Percentiles rank a stretch among this genome's conserved stretches.
Evolutionary conservation across 1,140 invertebrate species (phyloP).

Genomic region (Aporrectodea caliginosa): DNA sequence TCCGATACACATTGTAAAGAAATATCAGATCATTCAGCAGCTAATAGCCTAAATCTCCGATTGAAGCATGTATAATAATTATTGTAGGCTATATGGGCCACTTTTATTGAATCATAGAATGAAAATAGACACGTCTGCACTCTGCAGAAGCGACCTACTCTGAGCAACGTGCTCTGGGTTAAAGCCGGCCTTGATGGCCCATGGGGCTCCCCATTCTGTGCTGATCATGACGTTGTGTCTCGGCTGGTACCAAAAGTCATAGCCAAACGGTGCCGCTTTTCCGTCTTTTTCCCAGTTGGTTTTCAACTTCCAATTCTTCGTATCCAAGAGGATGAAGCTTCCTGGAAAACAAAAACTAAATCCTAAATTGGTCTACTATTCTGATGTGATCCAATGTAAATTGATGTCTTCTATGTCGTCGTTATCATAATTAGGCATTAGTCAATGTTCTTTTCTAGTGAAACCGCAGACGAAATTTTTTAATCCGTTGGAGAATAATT

Average conservation of each 20-base stretch:
- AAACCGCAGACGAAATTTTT: background rate
- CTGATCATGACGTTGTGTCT: constrained; percentile 84
- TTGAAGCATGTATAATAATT: no score
- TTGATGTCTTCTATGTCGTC: background rate
- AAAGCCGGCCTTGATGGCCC: constrained; percentile 75
- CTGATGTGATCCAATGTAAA: background rate
- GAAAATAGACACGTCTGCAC: no score
- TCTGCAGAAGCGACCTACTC: constrained; percentile 48
- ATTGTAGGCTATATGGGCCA: no score
- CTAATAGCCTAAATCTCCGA: no score
- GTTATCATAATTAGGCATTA: background rate
- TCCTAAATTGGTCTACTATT: no score
- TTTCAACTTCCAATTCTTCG: constrained; percentile 70
- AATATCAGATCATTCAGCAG: no score
- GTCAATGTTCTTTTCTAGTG: background rate
- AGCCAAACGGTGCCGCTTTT: constrained; percentile 55
- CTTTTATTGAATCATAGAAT: no score
- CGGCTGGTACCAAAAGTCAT: constrained; percentile 93
- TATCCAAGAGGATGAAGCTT: constrained; percentile 87
- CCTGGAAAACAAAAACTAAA: constrained; percentile 56
- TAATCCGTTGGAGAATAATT: background rate
- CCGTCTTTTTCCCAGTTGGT: constrained; percentile 57
- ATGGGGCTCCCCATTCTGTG: constrained; percentile 87
- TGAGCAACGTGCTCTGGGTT: constrained; percentile 61
- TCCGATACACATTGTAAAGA: no score